These are phyloP conservation scores for Eulimnadia texana DNA, from an alignment of 1,140 invertebrate genomes.

Conservation along the genomic window DNA sequence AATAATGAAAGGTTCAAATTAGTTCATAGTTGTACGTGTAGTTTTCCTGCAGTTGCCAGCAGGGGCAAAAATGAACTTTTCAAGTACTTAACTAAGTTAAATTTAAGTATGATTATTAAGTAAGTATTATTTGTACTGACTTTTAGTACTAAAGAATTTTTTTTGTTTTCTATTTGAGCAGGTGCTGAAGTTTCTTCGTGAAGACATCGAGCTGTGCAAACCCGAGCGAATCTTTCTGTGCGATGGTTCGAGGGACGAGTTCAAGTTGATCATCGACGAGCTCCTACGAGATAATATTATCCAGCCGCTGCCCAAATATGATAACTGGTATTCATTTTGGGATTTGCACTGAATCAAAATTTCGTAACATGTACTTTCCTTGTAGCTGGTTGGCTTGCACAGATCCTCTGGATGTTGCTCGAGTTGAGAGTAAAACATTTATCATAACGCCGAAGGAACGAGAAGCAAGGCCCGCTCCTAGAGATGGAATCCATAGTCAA, in stretches of 20 bases:
- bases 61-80: too few relatives aligned
- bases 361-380: constrained; percentile 24
- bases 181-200: constrained; percentile 28
- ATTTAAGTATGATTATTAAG: too few relatives aligned
- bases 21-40: too few relatives aligned
- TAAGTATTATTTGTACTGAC: too few relatives aligned
- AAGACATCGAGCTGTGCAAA: constrained; percentile 32
- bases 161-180: constrained; percentile 12
- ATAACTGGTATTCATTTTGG: constrained; percentile 37
- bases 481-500: constrained; percentile 54
- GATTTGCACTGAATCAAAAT: constrained; percentile 32
- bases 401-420: constrained; percentile 91
- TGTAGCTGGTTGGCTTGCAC: constrained; percentile 79
- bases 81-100: too few relatives aligned
- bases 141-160: too few relatives aligned
- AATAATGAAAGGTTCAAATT: too few relatives aligned
- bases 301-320: constrained; percentile 35
- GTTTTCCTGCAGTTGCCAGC: too few relatives aligned
- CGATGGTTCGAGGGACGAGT: constrained; percentile 39
- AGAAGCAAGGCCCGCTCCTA: constrained; percentile 66
- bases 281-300: constrained; percentile 30
- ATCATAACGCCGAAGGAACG: constrained; percentile 69
- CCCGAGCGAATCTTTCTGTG: constrained; percentile 39
- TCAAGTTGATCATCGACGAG: constrained; percentile 27
- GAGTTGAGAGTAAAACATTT: constrained; percentile 91